Base-by-base conservation (phyloP, 2,888 invertebrate species). In the Platycheirus rosarum region DNA sequence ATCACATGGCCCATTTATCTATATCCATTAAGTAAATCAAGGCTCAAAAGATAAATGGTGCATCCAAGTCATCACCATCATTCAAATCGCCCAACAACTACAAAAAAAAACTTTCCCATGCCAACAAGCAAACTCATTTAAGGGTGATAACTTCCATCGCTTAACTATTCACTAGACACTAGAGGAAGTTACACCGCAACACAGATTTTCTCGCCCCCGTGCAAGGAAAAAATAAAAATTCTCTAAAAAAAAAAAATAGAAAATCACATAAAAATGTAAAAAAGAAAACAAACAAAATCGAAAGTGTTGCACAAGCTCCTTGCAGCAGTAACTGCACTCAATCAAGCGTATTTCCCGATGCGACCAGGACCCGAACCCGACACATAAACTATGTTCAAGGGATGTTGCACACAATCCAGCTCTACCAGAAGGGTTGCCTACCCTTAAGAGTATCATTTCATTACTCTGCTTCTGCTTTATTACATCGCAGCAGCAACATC, bases 1-100 rank as follows among this genome's bases (percentile, higher is more conserved):
- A 77, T 82, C 71, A 77, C 62, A 82, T 77, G 77, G 77, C 55
- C 71, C 82, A 82, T 82, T 82, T 82, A 77, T 82, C 71, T 55
- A 63, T 55, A 63, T 42, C 73, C 82, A 82, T 82, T 82, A 77
- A 77, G 68, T 77, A 77, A 60, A 82, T 82, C 82, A 82, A 77
- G 68, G 82, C 66, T 76, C 82, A 77, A 55, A 57, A 68, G 82
- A 82, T 82, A 77, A 82, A 82, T 73, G 77, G 44, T 51, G 55
- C 77, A 77, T 73, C 66, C 71, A 32, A 51, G 70, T 51, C 62
- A 49, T 71, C 80, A 60, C 65, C 66, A 55, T 68, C 71, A 44
- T 53, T 66, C 44, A 65, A 69, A 18, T 40, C 11, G 23, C 9
- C 13, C 14, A n/a, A 62, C 23, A 37, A 46, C 32, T 42, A 32